A percentile compares a stretch with the other conserved stretches of the same genome.
These are phyloP conservation scores for Ommatoiulus sabulosus DNA, from an alignment of 2,888 invertebrate species.

Conservation along the genomic window DNA sequence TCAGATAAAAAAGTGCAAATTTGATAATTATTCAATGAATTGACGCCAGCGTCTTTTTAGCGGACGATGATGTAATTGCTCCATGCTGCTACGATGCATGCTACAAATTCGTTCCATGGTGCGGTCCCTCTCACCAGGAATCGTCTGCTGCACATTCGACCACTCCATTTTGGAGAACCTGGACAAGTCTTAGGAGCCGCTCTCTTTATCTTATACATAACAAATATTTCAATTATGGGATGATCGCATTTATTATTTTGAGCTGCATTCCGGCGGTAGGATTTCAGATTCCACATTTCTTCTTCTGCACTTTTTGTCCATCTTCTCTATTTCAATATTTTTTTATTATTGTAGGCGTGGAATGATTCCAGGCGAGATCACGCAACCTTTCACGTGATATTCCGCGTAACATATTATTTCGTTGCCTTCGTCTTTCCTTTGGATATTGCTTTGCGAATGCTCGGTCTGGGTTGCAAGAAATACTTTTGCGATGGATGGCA, in stretches of 20 bases:
- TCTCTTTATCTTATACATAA: neutral
- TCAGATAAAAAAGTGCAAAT: neutral
- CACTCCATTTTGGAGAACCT: neutral
- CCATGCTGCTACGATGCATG: neutral
- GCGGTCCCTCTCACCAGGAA: neutral
- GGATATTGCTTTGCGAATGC: constrained; percentile 6
- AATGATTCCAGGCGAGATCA: neutral
- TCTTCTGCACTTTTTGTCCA: neutral
- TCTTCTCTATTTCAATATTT: neutral
- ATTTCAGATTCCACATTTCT: neutral
- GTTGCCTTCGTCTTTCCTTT: constrained; percentile 24
- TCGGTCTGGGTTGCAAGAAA: constrained; percentile 26
- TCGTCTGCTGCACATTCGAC: neutral
- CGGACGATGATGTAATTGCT: neutral
- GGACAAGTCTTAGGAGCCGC: neutral
- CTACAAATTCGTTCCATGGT: constrained; percentile 24
- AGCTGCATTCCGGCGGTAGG: neutral
- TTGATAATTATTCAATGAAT: neutral
- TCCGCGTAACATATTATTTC: neutral
- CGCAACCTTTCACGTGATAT: neutral
- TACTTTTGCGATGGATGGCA: constrained; percentile 48
- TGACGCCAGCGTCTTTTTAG: neutral
- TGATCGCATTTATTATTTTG: constrained; percentile 5
- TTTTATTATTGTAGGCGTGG: neutral
- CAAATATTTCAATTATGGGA: constrained; percentile 7